A percentile compares a stretch with the other conserved stretches of the same genome.
Evolutionary conservation across 1,140 invertebrate species (phyloP).

Genomic region (Calliopsis andreniformis): DNA sequence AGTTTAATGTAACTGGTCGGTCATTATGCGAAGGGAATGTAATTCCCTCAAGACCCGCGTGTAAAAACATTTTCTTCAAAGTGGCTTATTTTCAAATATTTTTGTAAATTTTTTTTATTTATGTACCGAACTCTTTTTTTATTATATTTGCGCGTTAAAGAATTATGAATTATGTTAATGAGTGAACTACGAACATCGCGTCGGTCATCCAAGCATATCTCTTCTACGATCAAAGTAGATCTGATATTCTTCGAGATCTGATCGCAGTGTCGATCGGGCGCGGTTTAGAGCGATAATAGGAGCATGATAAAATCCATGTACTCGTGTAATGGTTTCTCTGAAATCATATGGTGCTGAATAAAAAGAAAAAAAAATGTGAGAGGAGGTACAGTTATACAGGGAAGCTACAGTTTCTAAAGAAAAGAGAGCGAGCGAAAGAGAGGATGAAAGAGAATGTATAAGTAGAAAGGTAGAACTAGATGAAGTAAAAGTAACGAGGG

Average conservation of each 20-base stretch:
- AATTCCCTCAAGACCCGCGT: background rate
- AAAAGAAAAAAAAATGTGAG: slow-evolving; percentile 17
- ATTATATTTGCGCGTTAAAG: slow-evolving; percentile 25
- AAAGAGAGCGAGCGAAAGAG: background rate
- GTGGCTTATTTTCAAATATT: background rate
- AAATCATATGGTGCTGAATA: slow-evolving; percentile 50
- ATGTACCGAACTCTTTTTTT: slow-evolving; percentile 14
- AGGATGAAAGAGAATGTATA: slow-evolving; percentile 3
- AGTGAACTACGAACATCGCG: background rate
- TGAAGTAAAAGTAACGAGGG: background rate
- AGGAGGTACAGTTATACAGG: slow-evolving; percentile 1
- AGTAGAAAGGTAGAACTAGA: slow-evolving; percentile 30
- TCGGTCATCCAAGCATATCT: slow-evolving; percentile 8
- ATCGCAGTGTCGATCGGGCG: slow-evolving; percentile 1
- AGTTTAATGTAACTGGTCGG: background rate
- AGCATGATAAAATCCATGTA: background rate
- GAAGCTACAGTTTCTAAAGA: slow-evolving; percentile 11
- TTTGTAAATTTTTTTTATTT: slow-evolving; percentile 6
- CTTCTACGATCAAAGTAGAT: background rate
- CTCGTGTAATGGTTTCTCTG: slow-evolving; percentile 32
- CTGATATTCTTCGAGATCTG: slow-evolving; percentile 13
- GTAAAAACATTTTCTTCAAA: background rate
- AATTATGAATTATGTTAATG: slow-evolving; percentile 1
- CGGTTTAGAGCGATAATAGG: background rate
- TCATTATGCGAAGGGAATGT: background rate